These are phyloP conservation scores for Epizoanthus fatuus DNA, from an alignment of 92 coral and sea anemone species.

Conservation along the genomic window DNA sequence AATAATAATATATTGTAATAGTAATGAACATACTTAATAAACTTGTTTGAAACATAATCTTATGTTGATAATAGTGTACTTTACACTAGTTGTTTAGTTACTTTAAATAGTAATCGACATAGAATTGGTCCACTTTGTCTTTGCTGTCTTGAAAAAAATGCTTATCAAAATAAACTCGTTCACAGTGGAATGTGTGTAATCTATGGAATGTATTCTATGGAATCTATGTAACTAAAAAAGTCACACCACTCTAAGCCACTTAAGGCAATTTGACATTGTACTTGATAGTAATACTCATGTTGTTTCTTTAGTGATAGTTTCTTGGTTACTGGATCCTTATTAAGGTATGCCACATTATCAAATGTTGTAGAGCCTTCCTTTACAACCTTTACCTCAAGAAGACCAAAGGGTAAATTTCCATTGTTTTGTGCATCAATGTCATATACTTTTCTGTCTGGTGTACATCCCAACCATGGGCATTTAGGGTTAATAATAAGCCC, in stretches of 20 bases:
- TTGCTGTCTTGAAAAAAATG: conserved; percentile 59
- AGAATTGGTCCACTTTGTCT: conserved; percentile 63
- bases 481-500: conserved; percentile 62
- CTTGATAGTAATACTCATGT: conserved; percentile 64
- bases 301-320: conserved; percentile 45
- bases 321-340: conserved; percentile 30
- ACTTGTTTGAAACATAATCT: too few species aligned
- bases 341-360: conserved; percentile 45
- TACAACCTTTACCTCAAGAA: conserved; percentile 69
- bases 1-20: too few species aligned
- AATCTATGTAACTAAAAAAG: conserved; percentile 52
- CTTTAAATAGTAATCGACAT: conserved; percentile 53
- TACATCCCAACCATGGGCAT: conserved; percentile 73
- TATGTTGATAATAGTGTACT: too few species aligned
- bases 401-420: conserved; percentile 61
- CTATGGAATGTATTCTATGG: too few species aligned
- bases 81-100: not conserved
- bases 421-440: conserved; percentile 34
- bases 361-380: conserved; percentile 65
- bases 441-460: conserved; percentile 71
- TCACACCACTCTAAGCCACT: conserved; percentile 75
- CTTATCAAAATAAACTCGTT: conserved; percentile 49
- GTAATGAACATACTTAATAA: too few species aligned
- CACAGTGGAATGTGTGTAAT: conserved; percentile 45
- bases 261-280: conserved; percentile 70